Percentiles rank a stretch among this genome's conserved stretches.
Evolutionary conservation across 2,797 vertebrate species (phyloP).

Genomic region (Parotocinclus haroldoi): DNA sequence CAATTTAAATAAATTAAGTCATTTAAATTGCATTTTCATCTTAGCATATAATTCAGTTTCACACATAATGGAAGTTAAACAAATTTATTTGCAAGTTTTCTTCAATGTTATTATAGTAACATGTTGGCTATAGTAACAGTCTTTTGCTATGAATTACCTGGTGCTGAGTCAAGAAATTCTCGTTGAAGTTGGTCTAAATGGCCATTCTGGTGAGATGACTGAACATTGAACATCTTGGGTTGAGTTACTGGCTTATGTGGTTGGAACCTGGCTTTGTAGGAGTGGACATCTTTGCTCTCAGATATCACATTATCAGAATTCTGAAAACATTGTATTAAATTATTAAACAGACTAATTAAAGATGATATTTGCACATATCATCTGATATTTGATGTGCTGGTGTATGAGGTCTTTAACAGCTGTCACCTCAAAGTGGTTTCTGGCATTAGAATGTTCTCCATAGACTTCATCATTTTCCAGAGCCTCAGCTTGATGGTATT

Average conservation of each 20-base stretch:
- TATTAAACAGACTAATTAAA: no score
- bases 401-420: no score
- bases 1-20: no score
- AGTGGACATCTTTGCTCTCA: slow-evolving; percentile 56
- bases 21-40: no score
- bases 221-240: slow-evolving; percentile 65
- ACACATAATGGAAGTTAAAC: no score
- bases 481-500: slow-evolving; percentile 67
- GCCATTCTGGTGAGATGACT: slow-evolving; percentile 62
- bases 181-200: slow-evolving; percentile 80
- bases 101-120: no score
- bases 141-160: slow-evolving; percentile 67
- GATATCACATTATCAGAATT: slow-evolving; percentile 61
- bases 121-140: background rate
- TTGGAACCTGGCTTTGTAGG: slow-evolving; percentile 78
- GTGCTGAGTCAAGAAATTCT: slow-evolving; percentile 80
- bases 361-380: no score
- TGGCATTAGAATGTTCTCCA: slow-evolving; percentile 60
- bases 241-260: slow-evolving; percentile 74
- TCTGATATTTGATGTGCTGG: no score
- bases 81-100: no score
- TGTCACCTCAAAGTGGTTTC: slow-evolving; percentile 77
- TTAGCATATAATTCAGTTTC: no score
- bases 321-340: slow-evolving; percentile 37
- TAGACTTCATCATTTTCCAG: slow-evolving; percentile 59